Evolutionary conservation across 2,797 vertebrate species (phyloP), one percentile per base, ranked within the genome.

Genomic region (Sebastes cheni): DNA sequence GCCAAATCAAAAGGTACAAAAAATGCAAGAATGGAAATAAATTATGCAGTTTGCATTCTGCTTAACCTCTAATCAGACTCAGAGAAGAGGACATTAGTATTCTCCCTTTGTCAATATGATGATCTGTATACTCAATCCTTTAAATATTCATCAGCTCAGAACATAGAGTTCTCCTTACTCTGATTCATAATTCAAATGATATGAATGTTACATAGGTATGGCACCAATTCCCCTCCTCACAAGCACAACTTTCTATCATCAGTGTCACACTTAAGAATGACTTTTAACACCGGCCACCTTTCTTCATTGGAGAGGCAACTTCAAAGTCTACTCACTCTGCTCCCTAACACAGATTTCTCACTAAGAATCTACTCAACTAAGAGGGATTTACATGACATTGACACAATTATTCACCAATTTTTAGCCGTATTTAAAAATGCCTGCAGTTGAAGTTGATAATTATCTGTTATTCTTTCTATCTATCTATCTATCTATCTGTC

Each of bases 181-280:
- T 95, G 94, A 96, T 96, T 96, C 94, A 96, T 96, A 95, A 96
- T 96, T 96, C 91, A 96, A 93, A 95, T 94, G 84, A 93, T 95
- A 95, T 96, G 93, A 96, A 96, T 95, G 95, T 95, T 96, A 95
- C 94, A 95, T 95, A 93, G 93, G 88, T 93, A 91, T 92, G 91
- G 86, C 92, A 91, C 89, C 91, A 86, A 50, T 90, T 89, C 88
- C 75, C 85, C 82, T 72, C 79, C 78, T 89, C 85, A 83, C 79
- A 84, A 83, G 86, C 90, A 87, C 86, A 91, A 89, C 92, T 92
- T 92, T 88, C 89, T 86, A 90, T 94, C 92, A 90, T 89, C 89
- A 92, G 84, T 83, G 89, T 81, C 87, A 86, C 89, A 85, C 90
- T 91, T 92, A 82, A 88, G 83, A 88, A 74, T 90, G 89, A 94